These are phyloP conservation scores for Halyomorpha halys DNA, from an alignment of 1,140 invertebrate species.

Conservation along the genomic window DNA sequence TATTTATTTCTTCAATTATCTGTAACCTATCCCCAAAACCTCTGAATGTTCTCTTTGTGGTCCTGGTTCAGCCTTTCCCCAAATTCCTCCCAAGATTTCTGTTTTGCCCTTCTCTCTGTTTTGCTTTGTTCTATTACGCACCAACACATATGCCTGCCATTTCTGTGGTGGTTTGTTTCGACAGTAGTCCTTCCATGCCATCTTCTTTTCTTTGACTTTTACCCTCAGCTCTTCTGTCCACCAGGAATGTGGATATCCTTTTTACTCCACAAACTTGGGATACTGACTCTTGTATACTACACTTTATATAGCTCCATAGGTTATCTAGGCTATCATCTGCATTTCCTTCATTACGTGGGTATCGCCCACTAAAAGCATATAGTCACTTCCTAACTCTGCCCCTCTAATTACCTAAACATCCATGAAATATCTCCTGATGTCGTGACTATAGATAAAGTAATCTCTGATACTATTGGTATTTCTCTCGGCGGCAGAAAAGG, in stretches of 20 bases:
- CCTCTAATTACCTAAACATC: neutral
- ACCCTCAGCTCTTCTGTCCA: neutral
- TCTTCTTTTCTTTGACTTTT: neutral
- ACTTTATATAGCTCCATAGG: neutral
- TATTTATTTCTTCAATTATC: too few species aligned
- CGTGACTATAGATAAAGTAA: neutral
- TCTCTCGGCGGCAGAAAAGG: neutral
- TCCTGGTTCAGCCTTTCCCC: too few species aligned
- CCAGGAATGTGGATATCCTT: neutral
- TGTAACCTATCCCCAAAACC: too few species aligned
- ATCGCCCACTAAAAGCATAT: neutral
- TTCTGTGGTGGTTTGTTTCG: too few species aligned
- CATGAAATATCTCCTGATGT: neutral
- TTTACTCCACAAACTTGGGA: neutral
- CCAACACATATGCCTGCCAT: too few species aligned
- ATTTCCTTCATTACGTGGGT: neutral
- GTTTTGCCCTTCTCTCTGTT: too few species aligned
- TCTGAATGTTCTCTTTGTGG: too few species aligned
- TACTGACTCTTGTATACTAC: neutral
- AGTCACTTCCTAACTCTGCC: neutral
- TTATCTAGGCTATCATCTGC: neutral
- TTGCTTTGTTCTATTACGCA: too few species aligned
- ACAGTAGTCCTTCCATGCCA: neutral
- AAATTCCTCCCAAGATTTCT: too few species aligned
- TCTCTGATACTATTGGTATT: neutral